Evolutionary conservation across 2,797 vertebrate species (phyloP), one percentile per base, ranked within the genome.

Genomic region (Anomalospiza imberbis): DNA sequence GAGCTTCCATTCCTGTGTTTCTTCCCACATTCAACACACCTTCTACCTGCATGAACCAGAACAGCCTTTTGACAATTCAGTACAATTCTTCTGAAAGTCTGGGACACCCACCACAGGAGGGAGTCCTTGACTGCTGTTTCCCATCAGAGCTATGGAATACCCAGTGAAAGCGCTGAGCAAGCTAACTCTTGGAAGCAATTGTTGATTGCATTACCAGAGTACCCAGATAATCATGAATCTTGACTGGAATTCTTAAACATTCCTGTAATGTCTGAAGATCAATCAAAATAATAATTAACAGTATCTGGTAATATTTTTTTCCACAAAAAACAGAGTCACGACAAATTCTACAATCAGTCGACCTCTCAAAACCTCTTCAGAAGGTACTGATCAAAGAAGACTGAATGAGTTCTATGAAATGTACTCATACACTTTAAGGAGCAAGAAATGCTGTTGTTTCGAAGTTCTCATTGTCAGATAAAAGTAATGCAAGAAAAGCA

Each of bases 61-160:
- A 42, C 18, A 19, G 13, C 5, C 24, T 28, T 26, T 16, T 31
- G 12, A 21, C 18, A 29, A 4, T 0, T 12, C 19, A 2, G 42
- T 12, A 45, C 1, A 5, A 50, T 3, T 28, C 17, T 48, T 60
- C 2, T 12, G 19, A 3, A 70, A 67, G n/a, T 32, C 5, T 62
- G 36, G 19, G 32, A 62, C 71, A 93, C 85, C 75, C 57, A 45
- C 91, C 95, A 94, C 95, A 93, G 10, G 85, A 94, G 94, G 94
- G 94, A 95, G 93, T 47, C 76, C 91, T 95, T 68, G 75, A 58
- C 89, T 89, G 58, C 47, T 7, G 3, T 78, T 94, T 91, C 32
- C 44, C 12, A 2, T 6, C 62, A 24, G 18, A 76, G 38, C 24
- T 10, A 16, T 8, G 12, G 0, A 66, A 50, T 0, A 53, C 8